Percentiles rank a stretch among this genome's conserved stretches.
phyloP scores from a whole-genome alignment of 2,113 vertebrate genomes.

The Capreolus pygargus region DNA sequence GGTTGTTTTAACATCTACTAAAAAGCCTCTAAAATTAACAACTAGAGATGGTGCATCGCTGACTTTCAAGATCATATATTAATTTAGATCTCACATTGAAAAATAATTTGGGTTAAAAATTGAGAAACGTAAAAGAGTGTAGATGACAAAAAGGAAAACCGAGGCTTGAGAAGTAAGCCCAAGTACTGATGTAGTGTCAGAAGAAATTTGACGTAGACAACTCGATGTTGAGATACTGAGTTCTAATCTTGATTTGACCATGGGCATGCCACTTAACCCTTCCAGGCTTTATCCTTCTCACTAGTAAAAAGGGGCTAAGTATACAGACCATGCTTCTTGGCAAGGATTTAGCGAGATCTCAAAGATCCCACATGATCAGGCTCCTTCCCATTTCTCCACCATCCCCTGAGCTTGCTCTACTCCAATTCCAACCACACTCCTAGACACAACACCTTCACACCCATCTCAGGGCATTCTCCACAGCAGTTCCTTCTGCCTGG shows the following conservation, averaged over 20 bases:
- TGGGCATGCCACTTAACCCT: background rate
- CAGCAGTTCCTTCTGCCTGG: background rate
- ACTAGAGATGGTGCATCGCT: background rate
- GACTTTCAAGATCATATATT: background rate
- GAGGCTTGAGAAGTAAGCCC: background rate
- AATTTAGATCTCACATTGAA: background rate
- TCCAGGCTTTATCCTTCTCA: background rate
- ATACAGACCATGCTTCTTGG: background rate
- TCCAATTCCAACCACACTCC: background rate
- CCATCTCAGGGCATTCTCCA: background rate
- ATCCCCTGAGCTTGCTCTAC: background rate
- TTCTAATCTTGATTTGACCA: background rate
- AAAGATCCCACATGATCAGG: background rate
- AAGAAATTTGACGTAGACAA: background rate
- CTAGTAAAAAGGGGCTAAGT: background rate
- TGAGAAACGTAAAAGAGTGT: background rate
- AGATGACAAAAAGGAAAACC: background rate
- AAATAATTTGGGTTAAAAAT: background rate
- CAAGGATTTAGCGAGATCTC: background rate
- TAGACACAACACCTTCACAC: accelerated
- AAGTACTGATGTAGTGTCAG: background rate
- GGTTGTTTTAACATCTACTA: background rate
- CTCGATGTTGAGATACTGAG: background rate
- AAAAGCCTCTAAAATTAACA: constrained; percentile 7
- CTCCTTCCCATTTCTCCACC: background rate